phyloP scores from a whole-genome alignment of 2,113 vertebrate species.

The Todiramphus chloris region DNA sequence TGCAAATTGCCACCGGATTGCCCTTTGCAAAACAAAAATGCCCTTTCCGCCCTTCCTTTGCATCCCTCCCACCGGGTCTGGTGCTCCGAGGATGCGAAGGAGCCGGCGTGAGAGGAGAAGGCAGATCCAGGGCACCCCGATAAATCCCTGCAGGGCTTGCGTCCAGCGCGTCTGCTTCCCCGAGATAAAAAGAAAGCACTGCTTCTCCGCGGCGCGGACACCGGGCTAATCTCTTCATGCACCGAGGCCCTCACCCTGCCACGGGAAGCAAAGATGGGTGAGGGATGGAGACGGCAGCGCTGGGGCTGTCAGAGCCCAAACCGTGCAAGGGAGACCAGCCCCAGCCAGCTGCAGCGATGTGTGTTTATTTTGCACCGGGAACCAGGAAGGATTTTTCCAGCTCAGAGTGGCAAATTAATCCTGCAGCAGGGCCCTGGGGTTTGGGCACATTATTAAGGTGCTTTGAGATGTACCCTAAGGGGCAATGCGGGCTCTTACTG shows the following conservation, averaged over 20 bases:
- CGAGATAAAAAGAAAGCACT: constrained; percentile 75
- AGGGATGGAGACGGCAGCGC: neutral
- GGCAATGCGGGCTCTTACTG: neutral
- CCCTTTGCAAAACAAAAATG: neutral
- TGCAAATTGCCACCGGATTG: neutral
- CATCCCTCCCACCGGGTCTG: neutral
- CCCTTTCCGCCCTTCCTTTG: neutral
- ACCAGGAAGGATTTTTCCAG: neutral
- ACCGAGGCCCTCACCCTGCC: neutral
- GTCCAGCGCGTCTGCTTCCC: constrained; percentile 73
- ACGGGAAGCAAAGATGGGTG: neutral
- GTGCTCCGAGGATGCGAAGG: neutral
- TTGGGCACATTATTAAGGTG: neutral
- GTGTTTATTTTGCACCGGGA: neutral
- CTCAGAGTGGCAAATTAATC: neutral
- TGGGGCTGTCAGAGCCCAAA: constrained; percentile 43
- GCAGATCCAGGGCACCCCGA: constrained; percentile 53
- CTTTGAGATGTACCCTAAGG: neutral
- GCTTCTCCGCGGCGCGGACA: constrained; percentile 55
- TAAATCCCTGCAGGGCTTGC: constrained; percentile 71
- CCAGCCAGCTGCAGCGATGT: neutral
- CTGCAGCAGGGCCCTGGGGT: neutral
- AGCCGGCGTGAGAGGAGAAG: neutral
- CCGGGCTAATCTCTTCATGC: constrained; percentile 68
- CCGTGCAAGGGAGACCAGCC: constrained; percentile 12